A percentile compares a stretch with the other conserved stretches of the same genome.
phyloP scores from a whole-genome alignment of 2,888 invertebrate genomes.

The Xylophagus ater region DNA sequence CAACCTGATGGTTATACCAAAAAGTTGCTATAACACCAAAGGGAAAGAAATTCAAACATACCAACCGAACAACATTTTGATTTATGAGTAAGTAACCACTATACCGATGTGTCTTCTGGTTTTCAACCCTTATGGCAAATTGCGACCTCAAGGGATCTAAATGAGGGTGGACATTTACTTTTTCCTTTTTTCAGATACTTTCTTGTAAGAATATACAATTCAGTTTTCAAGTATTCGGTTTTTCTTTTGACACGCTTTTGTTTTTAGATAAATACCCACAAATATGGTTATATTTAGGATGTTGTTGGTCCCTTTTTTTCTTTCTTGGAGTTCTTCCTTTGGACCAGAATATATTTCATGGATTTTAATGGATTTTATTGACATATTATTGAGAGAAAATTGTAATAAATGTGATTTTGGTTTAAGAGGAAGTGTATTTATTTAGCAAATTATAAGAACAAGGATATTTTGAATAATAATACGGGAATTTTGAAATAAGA shows the following conservation, averaged over 20 bases:
- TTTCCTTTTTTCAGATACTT: slow-evolving; percentile 7
- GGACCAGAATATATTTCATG: slow-evolving; percentile 11
- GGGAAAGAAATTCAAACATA: too few relatives aligned
- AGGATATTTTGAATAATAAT: too few relatives aligned
- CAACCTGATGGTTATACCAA: too few relatives aligned
- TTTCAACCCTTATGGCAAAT: slow-evolving; percentile 19
- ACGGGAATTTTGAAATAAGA: too few relatives aligned
- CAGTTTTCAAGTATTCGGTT: not conserved
- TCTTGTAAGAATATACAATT: too few relatives aligned
- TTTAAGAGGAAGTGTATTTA: slow-evolving; percentile 10
- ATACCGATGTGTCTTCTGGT: slow-evolving; percentile 16
- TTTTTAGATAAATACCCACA: slow-evolving; percentile 7
- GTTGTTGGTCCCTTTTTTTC: not conserved
- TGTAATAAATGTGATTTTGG: slow-evolving; percentile 18
- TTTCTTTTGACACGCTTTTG: slow-evolving; percentile 9
- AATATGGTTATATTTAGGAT: too few relatives aligned
- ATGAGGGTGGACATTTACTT: slow-evolving; percentile 14
- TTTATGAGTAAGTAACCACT: slow-evolving; percentile 17
- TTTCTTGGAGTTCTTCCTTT: too few relatives aligned
- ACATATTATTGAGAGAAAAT: slow-evolving; percentile 21
- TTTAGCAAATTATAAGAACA: too few relatives aligned
- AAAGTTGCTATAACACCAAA: too few relatives aligned
- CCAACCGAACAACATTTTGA: slow-evolving; percentile 16
- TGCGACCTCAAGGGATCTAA: slow-evolving; percentile 19
- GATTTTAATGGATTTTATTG: slow-evolving; percentile 18